Percentiles rank a stretch among this genome's conserved stretches.
These are phyloP conservation scores for Eulithis testata DNA, from an alignment of 2,888 invertebrate genomes.

Conservation along the genomic window DNA sequence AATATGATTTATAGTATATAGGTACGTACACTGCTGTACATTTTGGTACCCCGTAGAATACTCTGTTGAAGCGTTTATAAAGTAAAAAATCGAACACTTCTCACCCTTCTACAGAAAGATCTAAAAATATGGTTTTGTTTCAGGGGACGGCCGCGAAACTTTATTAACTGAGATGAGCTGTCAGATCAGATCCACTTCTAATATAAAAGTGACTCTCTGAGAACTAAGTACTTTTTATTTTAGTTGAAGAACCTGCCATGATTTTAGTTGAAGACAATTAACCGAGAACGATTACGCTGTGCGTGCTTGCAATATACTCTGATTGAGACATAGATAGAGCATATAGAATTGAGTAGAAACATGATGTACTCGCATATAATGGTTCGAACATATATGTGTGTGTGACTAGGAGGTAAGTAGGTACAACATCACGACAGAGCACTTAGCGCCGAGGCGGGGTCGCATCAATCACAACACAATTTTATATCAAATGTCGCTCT, in stretches of 20 bases:
- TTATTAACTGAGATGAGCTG: constrained; percentile 36
- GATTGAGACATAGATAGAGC: not conserved
- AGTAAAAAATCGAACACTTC: constrained; percentile 67
- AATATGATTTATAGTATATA: constrained; percentile 12
- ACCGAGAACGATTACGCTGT: not conserved
- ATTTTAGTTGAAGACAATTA: too few species aligned
- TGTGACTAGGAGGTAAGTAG: constrained; percentile 34
- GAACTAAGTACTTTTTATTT: not conserved
- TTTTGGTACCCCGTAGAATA: constrained; percentile 33
- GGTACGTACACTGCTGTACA: constrained; percentile 24
- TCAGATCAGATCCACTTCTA: constrained; percentile 33
- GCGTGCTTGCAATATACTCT: not conserved
- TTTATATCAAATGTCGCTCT: constrained; percentile 85
- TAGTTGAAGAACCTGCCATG: not conserved
- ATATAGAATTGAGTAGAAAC: constrained; percentile 11
- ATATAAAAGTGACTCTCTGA: constrained; percentile 19
- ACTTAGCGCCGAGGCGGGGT: constrained; percentile 80
- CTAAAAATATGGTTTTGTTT: constrained; percentile 40
- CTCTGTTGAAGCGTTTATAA: constrained; percentile 58
- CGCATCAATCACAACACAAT: constrained; percentile 84
- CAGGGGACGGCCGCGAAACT: constrained; percentile 33
- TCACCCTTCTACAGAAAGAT: constrained; percentile 38
- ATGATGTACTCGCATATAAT: constrained; percentile 47
- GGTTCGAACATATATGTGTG: constrained; percentile 48
- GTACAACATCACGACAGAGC: constrained; percentile 75